Evolutionary conservation across 2,888 invertebrate genomes (phyloP), one percentile per base, ranked within the genome.

Genomic region (Lasioglossum villosulum): DNA sequence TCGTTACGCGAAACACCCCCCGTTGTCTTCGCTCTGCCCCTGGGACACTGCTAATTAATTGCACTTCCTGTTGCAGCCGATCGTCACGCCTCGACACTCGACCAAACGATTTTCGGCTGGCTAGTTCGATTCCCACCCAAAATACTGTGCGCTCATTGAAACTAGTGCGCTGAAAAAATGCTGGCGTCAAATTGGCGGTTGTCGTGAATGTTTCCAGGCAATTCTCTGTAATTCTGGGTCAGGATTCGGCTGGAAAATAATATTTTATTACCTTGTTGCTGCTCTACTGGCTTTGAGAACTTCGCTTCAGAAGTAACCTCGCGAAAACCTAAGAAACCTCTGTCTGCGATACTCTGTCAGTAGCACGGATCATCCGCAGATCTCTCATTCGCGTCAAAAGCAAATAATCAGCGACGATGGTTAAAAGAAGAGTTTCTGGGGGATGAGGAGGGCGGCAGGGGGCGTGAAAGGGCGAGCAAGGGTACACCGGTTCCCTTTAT

Each of bases 401-500:
- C 83, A 27, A 70, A 68, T 39, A 63, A 82, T 77, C 83, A 39
- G 23, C 8, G 19, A n/a, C n/a, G 27, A 72, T 14, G 39, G 71
- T 6, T 56, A 23, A 23, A 45, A 42, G 72, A 56, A 39, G 10
- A 48, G n/a, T 37, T 37, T 70, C 74, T 27, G 78, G 52, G 59
- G 79, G 73, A 10, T 5, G 27, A 6, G 5, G 30, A 16, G 59
- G 23, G 23, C n/a, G 0, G 70, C 59, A 39, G 74, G 74, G 74
- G 48, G 6, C 4, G 12, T 30, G 34, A 48, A 73, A 52, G 48
- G 48, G 34, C 73, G 73, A 59, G 72, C n/a, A 37, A 75, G 71
- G 82, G 48, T 74, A 71, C 70, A 75, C 39, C 72, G 83, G 83
- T 63, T 84, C 78, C 75, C 83, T 84, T 84, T 83, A 84, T 84